Evolutionary conservation across 1,140 invertebrate genomes (phyloP).

Genomic region (Bombus ignitus): DNA sequence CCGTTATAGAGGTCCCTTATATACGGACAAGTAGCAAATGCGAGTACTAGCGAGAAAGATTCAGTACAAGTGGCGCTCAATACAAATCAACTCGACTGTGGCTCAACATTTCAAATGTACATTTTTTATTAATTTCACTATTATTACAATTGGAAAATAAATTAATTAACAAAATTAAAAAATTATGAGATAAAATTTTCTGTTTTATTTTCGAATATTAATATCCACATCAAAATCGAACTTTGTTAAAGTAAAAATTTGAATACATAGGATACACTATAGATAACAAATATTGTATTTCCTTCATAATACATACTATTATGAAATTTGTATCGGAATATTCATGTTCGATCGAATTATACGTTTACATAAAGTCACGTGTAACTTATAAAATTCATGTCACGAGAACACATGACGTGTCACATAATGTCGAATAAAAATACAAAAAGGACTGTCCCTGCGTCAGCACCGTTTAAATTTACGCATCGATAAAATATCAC

Average conservation of each 20-base stretch:
- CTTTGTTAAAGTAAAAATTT: slow-evolving; percentile 22
- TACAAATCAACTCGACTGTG: neutral
- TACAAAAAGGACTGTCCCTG: slow-evolving; percentile 8
- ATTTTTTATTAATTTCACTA: neutral
- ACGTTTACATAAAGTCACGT: neutral
- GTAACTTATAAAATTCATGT: neutral
- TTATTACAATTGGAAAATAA: neutral
- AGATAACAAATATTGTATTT: neutral
- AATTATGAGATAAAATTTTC: slow-evolving; percentile 5
- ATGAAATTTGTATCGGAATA: neutral
- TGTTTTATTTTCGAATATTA: slow-evolving; percentile 23
- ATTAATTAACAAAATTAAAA: neutral
- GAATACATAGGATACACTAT: neutral
- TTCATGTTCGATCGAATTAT: neutral
- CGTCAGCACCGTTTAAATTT: slow-evolving; percentile 34
- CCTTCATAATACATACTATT: slow-evolving; percentile 10
- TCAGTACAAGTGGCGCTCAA: neutral
- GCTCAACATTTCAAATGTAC: neutral
- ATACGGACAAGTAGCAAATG: neutral
- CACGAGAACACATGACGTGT: neutral
- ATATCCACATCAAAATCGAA: slow-evolving; percentile 45
- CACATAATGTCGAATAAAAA: slow-evolving; percentile 1
- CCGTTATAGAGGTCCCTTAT: neutral
- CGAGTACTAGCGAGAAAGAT: slow-evolving; percentile 58
- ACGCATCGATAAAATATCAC: slow-evolving; percentile 24